A percentile compares a stretch with the other conserved stretches of the same genome.
Evolutionary conservation across 2,888 invertebrate species (phyloP).

Genomic region (Zeuzera pyrina): DNA sequence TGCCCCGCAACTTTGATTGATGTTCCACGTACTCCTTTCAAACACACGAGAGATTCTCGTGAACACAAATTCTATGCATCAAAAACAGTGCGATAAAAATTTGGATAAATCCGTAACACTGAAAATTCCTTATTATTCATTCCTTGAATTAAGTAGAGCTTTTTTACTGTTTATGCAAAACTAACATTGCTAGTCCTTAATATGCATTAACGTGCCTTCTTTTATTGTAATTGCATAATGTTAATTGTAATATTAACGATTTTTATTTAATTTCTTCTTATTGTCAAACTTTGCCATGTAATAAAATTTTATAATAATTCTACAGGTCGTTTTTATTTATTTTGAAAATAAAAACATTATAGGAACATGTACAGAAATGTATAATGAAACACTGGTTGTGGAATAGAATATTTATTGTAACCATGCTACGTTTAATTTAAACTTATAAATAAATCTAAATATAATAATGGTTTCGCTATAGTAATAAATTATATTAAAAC

Average conservation of each 20-base stretch:
- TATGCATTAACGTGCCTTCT: conserved; percentile 39
- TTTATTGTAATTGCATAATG: conserved; percentile 20
- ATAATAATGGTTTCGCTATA: too few species aligned
- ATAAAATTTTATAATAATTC: conserved; percentile 37
- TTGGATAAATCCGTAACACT: not conserved
- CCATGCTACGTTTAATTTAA: too few species aligned
- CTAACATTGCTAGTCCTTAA: conserved; percentile 51
- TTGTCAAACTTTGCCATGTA: conserved; percentile 62
- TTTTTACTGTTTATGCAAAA: conserved; percentile 22
- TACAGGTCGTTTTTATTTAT: too few species aligned
- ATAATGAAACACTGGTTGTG: too few species aligned
- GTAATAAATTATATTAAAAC: too few species aligned
- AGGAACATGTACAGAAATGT: too few species aligned
- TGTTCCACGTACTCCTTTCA: conserved; percentile 82
- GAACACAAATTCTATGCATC: conserved; percentile 89
- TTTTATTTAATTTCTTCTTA: conserved; percentile 25
- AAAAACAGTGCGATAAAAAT: conserved; percentile 59
- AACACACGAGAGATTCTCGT: conserved; percentile 87
- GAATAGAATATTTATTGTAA: too few species aligned
- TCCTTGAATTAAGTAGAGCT: conserved; percentile 36
- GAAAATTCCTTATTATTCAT: conserved; percentile 22
- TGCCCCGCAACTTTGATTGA: conserved; percentile 87
- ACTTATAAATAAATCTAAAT: too few species aligned
- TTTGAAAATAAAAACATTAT: too few species aligned
- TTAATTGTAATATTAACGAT: conserved; percentile 9